These are phyloP conservation scores for Hydrotaea cyrtoneurina DNA, from an alignment of 2,888 invertebrate genomes.

Conservation along the genomic window DNA sequence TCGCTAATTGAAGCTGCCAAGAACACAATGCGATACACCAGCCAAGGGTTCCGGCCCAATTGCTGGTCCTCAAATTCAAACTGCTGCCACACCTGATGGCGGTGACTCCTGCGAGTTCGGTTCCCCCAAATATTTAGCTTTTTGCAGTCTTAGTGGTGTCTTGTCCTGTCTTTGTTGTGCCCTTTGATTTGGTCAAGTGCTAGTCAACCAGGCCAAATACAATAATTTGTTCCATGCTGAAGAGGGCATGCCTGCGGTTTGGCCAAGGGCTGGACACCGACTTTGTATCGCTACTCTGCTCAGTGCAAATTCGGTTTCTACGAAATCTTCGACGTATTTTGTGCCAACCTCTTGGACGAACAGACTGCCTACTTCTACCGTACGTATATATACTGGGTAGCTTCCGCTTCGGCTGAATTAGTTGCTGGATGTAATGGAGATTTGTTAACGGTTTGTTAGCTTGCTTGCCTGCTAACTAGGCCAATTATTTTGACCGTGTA, in stretches of 20 bases:
- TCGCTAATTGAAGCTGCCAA: conserved; percentile 84
- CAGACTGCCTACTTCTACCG: conserved; percentile 90
- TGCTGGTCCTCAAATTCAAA: conserved; percentile 77
- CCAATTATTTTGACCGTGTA: too few relatives aligned
- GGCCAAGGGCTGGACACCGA: conserved; percentile 94
- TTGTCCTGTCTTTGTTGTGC: conserved; percentile 90
- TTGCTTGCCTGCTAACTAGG: too few relatives aligned
- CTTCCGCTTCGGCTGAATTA: conserved; percentile 93
- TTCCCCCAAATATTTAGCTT: conserved; percentile 87
- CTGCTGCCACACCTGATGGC: conserved; percentile 70
- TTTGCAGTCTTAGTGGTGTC: conserved; percentile 91
- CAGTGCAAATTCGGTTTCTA: conserved; percentile 93
- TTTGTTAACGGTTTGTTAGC: too few relatives aligned
- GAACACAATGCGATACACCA: conserved; percentile 83
- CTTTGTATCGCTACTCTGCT: conserved; percentile 90
- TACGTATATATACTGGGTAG: conserved; percentile 90
- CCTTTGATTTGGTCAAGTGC: conserved; percentile 92
- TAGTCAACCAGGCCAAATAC: conserved; percentile 91
- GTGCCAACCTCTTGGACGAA: conserved; percentile 86
- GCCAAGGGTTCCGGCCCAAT: conserved; percentile 69
- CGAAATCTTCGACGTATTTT: conserved; percentile 92
- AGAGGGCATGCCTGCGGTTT: conserved; percentile 88
- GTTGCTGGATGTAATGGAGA: too few relatives aligned
- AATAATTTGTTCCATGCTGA: conserved; percentile 87
- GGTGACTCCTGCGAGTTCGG: conserved; percentile 86